These are phyloP conservation scores for Holotrichia oblita DNA, from an alignment of 1,140 invertebrate genomes.

Conservation along the genomic window DNA sequence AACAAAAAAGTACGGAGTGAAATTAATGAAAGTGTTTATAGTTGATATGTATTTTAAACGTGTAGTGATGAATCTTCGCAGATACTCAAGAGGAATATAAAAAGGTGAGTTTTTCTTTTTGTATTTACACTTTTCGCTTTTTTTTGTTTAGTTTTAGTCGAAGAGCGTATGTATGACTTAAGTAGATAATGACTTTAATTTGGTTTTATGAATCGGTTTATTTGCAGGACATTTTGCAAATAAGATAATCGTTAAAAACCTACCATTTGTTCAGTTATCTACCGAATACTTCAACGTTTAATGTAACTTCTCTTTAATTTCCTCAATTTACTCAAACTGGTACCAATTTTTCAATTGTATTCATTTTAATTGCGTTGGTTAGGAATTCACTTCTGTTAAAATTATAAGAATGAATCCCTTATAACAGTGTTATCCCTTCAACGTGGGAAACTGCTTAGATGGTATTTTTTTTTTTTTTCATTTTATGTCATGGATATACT, in stretches of 20 bases:
- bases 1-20: not conserved
- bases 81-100: not conserved
- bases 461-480: not conserved
- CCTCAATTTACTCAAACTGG: slow-evolving; percentile 31
- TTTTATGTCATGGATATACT: not conserved
- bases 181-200: slow-evolving; percentile 21
- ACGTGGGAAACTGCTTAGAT: not conserved
- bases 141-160: not conserved
- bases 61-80: not conserved
- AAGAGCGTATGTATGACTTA: not conserved
- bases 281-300: slow-evolving; percentile 14
- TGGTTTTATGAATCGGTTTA: slow-evolving; percentile 27
- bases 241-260: slow-evolving; percentile 32
- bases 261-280: slow-evolving; percentile 20
- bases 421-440: too few relatives aligned
- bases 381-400: not conserved
- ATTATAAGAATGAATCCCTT: not conserved
- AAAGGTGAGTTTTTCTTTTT: not conserved
- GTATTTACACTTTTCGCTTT: not conserved
- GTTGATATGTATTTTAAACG: not conserved
- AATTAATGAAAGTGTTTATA: not conserved
- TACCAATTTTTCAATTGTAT: slow-evolving; percentile 29
- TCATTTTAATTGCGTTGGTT: not conserved
- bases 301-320: slow-evolving; percentile 10
- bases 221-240: slow-evolving; percentile 22